Conservation (phyloP, 30 jellyfish, hydroid and myxozoan genomes). For the Nemopilema nomurai region DNA sequence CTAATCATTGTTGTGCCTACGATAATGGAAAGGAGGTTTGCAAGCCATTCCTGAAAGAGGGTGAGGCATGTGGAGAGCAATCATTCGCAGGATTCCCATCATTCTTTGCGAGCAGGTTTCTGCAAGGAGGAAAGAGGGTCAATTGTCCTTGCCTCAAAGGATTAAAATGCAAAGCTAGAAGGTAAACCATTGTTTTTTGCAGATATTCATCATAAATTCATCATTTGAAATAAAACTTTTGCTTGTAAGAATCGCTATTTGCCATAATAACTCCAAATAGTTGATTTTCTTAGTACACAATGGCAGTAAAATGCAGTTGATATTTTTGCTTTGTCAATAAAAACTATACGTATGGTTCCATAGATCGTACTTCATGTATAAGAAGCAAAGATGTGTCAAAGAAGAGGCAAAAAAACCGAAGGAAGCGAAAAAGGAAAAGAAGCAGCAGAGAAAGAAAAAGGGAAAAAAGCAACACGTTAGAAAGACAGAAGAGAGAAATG, state of each 20-base stretch:
- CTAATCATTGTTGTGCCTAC: slow-evolving; percentile 60
- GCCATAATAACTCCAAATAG: background rate
- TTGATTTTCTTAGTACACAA: background rate
- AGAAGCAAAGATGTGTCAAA: slow-evolving; percentile 3
- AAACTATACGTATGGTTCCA: background rate
- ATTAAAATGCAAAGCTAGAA: slow-evolving; percentile 13
- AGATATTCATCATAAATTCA: background rate
- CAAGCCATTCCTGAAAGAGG: slow-evolving; percentile 34
- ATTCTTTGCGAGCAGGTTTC: slow-evolving; percentile 42
- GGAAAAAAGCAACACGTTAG: background rate
- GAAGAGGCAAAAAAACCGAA: background rate
- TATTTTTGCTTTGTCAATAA: background rate
- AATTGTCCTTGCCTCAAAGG: slow-evolving; percentile 57
- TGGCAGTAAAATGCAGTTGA: background rate
- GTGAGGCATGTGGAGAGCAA: slow-evolving; percentile 48
- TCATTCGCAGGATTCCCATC: slow-evolving; percentile 48
- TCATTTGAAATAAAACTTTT: background rate
- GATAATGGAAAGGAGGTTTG: slow-evolving; percentile 50
- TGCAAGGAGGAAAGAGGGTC: slow-evolving; percentile 25
- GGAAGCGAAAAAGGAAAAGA: slow-evolving; percentile 11
- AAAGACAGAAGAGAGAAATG: slow-evolving; percentile 1
- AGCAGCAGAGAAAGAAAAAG: background rate
- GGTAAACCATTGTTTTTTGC: too few species aligned
- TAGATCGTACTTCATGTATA: slow-evolving; percentile 33
- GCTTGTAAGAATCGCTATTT: background rate